Evolutionary conservation across 2,113 vertebrate genomes (phyloP).

Genomic region (Oplegnathus fasciatus): DNA sequence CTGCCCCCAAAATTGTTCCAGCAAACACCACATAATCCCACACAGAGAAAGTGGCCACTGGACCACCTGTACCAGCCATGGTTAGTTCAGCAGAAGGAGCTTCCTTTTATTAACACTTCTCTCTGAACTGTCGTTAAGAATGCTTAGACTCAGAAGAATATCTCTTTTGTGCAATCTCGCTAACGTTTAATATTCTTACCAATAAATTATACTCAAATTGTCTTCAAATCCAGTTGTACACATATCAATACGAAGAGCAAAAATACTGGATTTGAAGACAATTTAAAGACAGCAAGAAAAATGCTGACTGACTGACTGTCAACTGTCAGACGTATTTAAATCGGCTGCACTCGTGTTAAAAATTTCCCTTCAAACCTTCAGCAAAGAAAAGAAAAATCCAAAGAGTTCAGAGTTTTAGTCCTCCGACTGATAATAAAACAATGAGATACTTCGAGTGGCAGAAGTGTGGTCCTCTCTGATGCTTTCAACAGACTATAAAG

Average conservation of each 20-base stretch:
- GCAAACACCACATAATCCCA: conserved; percentile 89
- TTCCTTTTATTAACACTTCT: not conserved
- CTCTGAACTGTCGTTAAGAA: not conserved
- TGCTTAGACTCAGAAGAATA: not conserved
- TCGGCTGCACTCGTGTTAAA: not conserved
- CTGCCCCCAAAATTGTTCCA: conserved; percentile 75
- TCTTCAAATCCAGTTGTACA: not conserved
- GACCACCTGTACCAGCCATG: conserved; percentile 81
- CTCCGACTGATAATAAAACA: not conserved
- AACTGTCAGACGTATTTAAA: not conserved
- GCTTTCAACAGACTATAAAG: conserved; percentile 61
- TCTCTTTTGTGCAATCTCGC: conserved; percentile 6
- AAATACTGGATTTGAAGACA: too few relatives aligned
- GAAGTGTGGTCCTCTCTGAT: conserved; percentile 10
- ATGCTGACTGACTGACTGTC: not conserved
- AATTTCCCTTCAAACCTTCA: conserved; percentile 12
- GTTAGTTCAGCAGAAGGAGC: conserved; percentile 3
- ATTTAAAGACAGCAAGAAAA: not conserved
- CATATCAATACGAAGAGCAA: not conserved
- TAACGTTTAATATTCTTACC: conserved; percentile 23
- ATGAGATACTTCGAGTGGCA: not conserved
- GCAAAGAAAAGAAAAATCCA: not conserved
- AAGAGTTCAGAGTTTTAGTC: not conserved
- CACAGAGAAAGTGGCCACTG: conserved; percentile 80
- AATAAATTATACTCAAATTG: conserved; percentile 1